Evolutionary conservation across 2,888 invertebrate species (phyloP).

Genomic region (Macrophya annulata): DNA sequence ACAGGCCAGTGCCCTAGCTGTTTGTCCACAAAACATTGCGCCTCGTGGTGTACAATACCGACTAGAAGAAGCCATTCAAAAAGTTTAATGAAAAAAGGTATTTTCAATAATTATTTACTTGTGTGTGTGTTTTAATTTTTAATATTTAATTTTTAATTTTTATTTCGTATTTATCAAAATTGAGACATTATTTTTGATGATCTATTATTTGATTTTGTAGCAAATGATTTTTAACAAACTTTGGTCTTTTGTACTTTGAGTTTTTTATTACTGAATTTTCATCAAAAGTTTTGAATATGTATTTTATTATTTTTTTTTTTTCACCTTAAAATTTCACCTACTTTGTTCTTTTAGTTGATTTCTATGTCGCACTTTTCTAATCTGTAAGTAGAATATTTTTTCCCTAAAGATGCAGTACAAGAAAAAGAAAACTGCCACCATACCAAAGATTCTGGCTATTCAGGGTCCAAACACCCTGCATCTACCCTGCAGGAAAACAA

Average conservation of each 20-base stretch:
- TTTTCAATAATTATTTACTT: conserved; percentile 28
- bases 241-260: neutral
- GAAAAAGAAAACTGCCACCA: conserved; percentile 76
- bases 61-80: conserved; percentile 35
- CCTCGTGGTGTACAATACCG: conserved; percentile 68
- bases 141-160: neutral
- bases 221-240: neutral
- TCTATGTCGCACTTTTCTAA: conserved; percentile 64
- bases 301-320: neutral
- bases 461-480: conserved; percentile 64
- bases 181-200: neutral
- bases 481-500: conserved; percentile 73
- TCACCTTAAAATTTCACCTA: neutral
- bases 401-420: conserved; percentile 75
- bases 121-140: neutral
- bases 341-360: neutral
- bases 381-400: conserved; percentile 74
- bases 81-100: conserved; percentile 50
- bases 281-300: neutral
- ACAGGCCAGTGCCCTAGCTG: conserved; percentile 67
- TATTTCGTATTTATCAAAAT: neutral
- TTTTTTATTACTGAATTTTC: neutral
- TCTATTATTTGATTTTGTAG: neutral
- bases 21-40: conserved; percentile 66
- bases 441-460: conserved; percentile 68